Evolutionary conservation across 2,797 vertebrate genomes (phyloP), one percentile per base, ranked within the genome.

Genomic region (Labroides dimidiatus): DNA sequence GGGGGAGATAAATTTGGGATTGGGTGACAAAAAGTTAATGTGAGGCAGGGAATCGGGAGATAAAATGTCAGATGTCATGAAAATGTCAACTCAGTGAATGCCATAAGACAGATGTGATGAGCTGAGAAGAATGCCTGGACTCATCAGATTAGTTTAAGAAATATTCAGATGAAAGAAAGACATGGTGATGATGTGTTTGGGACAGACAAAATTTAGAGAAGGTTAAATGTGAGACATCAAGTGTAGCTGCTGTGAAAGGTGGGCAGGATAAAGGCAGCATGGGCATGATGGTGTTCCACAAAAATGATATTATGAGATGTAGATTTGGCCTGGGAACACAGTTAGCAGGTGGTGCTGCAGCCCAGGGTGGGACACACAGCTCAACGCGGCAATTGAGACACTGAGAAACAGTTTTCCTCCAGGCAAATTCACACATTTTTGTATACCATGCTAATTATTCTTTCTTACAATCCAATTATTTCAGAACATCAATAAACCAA

Each of bases 41-140:
- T 61, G 36, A 53, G 39, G 47, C n/a, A n/a, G 17, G 48, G 75
- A 64, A 77, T 17, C 27, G 21, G 14, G 47, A 70, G 47, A 67
- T 69, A 69, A 55, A 81, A 85, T 69, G 71, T 67, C 54, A 83
- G 62, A 84, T 71, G 66, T 65, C 64, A 68, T 61, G 60, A 52
- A 83, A 69, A 85, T 68, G 58, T 75, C 62, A 65, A 44, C 36
- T 45, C 20, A 39, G 49, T 52, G 43, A 72, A 49, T 71, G 20
- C 2, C 30, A 62, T 13, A 3, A 54, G 37, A 59, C 30, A 16
- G 44, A 71, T 47, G 81, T 66, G 55, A 67, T 20, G 2, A 45
- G 44, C 55, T 42, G 20, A 57, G 69, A 54, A 36, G 23, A 64
- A 52, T 54, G n/a, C 48, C 19, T 9, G 49, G 44, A 41, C 17